A percentile compares a stretch with the other conserved stretches of the same genome.
Evolutionary conservation across 2,797 vertebrate genomes (phyloP).

Genomic region (Siniperca undulata): DNA sequence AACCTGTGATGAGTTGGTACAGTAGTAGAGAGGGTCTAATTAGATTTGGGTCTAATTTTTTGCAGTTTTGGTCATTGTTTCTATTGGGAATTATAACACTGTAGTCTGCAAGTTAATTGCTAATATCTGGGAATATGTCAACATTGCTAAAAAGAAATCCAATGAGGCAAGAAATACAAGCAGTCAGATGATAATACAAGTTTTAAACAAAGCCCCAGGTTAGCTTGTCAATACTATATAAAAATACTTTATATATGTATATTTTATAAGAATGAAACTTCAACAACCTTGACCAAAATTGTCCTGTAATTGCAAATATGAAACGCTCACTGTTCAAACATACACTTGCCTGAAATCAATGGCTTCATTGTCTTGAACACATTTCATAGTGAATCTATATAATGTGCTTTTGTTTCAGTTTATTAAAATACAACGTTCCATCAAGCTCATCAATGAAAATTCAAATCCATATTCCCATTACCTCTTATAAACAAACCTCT

Average conservation of each 20-base stretch:
- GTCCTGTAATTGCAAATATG: background rate
- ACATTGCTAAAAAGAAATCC: background rate
- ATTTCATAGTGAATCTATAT: background rate
- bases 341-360: background rate
- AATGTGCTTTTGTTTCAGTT: background rate
- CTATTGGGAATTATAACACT: background rate
- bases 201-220: background rate
- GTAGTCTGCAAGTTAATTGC: background rate
- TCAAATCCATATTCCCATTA: background rate
- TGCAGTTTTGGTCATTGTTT: slow-evolving; percentile 17
- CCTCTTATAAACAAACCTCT: background rate
- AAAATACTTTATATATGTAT: too few relatives aligned
- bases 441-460: background rate
- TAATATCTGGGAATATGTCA: background rate
- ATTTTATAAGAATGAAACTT: background rate
- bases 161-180: background rate
- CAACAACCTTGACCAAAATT: too few relatives aligned
- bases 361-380: background rate
- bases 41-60: slow-evolving; percentile 11
- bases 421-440: background rate
- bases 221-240: too few relatives aligned
- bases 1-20: slow-evolving; percentile 34
- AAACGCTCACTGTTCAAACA: background rate
- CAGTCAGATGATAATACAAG: background rate
- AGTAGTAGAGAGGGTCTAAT: slow-evolving; percentile 22